phyloP scores from a whole-genome alignment of 2,888 invertebrate genomes.

The Pseudanteris insignis region DNA sequence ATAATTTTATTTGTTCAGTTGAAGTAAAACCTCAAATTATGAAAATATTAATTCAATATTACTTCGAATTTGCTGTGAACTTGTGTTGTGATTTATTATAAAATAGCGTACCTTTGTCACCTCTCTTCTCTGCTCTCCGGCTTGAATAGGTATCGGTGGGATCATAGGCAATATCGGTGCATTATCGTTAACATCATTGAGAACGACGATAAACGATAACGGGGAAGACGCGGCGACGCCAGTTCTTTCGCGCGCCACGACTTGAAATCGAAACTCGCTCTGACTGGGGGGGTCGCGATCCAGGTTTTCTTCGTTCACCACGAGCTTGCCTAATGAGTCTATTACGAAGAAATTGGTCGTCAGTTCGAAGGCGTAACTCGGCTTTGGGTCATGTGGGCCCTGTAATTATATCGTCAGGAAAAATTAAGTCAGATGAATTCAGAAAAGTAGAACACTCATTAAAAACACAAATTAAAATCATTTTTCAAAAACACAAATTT shows the following conservation, averaged over 20 bases:
- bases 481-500: too few species aligned
- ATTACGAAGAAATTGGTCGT: constrained; percentile 86
- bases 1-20: too few species aligned
- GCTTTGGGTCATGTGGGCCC: constrained; percentile 82
- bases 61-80: too few species aligned
- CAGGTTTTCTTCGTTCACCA: constrained; percentile 84
- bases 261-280: constrained; percentile 86
- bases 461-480: too few species aligned
- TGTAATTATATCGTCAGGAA: too few species aligned
- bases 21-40: too few species aligned
- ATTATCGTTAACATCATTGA: constrained; percentile 88
- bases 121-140: constrained; percentile 75
- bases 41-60: constrained; percentile 1
- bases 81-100: too few species aligned
- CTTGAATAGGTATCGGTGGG: constrained; percentile 82
- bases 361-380: constrained; percentile 82
- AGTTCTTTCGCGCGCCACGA: constrained; percentile 83
- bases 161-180: constrained; percentile 83
- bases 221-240: constrained; percentile 86
- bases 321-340: constrained; percentile 75
- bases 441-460: too few species aligned
- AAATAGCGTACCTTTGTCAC: constrained; percentile 80
- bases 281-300: constrained; percentile 89
- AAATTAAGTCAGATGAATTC: too few species aligned
- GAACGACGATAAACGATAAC: constrained; percentile 77